Evolutionary conservation across 1,140 invertebrate species (phyloP).

Genomic region (Hetaerina americana): DNA sequence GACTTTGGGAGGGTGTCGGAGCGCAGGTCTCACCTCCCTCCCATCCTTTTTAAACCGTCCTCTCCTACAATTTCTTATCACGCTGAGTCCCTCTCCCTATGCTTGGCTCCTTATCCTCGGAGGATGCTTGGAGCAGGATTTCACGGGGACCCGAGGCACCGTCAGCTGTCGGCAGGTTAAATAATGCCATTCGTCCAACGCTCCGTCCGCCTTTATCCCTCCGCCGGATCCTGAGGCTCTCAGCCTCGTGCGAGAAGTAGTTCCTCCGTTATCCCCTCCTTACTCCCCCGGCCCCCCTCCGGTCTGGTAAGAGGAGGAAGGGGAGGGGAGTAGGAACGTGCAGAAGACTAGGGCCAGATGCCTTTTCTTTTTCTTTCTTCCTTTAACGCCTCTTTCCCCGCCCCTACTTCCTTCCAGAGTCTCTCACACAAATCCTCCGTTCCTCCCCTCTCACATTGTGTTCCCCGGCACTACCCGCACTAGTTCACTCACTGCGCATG

Average conservation of each 20-base stretch:
- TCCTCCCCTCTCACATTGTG: too few relatives aligned
- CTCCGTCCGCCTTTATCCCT: background rate
- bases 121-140: background rate
- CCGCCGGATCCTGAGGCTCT: background rate
- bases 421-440: too few relatives aligned
- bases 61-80: background rate
- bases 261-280: too few relatives aligned
- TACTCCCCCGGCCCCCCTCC: too few relatives aligned
- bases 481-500: background rate
- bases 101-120: background rate
- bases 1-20: too few relatives aligned
- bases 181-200: background rate
- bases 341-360: background rate
- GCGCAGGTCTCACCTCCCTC: too few relatives aligned
- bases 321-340: too few relatives aligned
- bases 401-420: background rate
- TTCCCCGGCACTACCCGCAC: too few relatives aligned
- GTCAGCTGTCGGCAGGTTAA: background rate
- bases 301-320: too few relatives aligned
- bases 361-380: background rate
- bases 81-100: background rate
- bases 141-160: background rate
- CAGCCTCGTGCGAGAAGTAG: too few relatives aligned
- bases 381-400: too few relatives aligned
- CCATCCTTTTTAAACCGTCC: too few relatives aligned